Evolutionary conservation across 2,888 invertebrate species (phyloP), one percentile per base, ranked within the genome.

Genomic region (Nemoura dubitans): DNA sequence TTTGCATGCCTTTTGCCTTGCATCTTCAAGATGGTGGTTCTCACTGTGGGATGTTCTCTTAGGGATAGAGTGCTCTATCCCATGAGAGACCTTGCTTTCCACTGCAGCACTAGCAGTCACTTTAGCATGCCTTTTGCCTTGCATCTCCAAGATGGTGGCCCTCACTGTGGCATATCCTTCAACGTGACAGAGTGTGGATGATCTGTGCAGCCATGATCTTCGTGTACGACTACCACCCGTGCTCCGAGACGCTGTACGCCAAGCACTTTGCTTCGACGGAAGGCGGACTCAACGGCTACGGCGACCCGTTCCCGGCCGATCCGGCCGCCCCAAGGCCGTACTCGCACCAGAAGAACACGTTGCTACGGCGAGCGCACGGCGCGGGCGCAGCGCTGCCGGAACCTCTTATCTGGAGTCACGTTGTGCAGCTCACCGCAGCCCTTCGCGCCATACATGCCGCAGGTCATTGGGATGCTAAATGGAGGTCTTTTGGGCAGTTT

Each of bases 191-290:
- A 36, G 3, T 36, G 36, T 36, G 10, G 10, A 6, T 89, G 80
- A 6, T 36, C 10, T 3, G 92, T 93, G 43, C 92, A 98, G 98
- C 99, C 87, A 94, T 99, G 93, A 95, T 99, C 89, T 96, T 99
- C 92, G 98, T 98, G 86, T 99, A 98, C 92, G 98, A 98, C 91
- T 99, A 97, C 92, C 97, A 98, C 93, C 97, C 99, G 30, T 96
- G 96, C 86, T 96, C 98, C 87, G 96, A 96, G 91, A 98, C 98
- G 0, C 92, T 99, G 89, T 93, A 97, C 92, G 94, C 94, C 89
- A 96, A 97, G 90, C 98, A 97, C 92, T 96, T 99, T 91, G 93
- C 95, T 30, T 93, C 94, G 76, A 90, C 92, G 87, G 90, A 90
- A 87, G 93, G 93, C 89, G 93, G 93, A 89, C 91, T 93, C 87